phyloP scores from a whole-genome alignment of 2,888 invertebrate species.

The Hymenopus coronatus region DNA sequence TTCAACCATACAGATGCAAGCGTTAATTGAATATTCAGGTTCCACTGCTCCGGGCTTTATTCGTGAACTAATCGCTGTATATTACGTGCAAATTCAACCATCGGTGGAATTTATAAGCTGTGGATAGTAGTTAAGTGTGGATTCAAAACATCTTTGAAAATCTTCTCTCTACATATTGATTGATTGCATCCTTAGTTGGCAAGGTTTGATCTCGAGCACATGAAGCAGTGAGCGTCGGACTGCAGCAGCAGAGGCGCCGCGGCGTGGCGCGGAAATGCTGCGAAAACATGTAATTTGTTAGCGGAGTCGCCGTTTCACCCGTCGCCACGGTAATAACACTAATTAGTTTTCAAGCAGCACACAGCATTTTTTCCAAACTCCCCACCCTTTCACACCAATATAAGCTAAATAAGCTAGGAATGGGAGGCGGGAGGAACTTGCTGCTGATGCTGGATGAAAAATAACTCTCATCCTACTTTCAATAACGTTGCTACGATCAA shows the following conservation, averaged over 20 bases:
- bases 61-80: no score
- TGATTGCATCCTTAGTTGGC: no score
- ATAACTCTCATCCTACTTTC: constrained; percentile 4
- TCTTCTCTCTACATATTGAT: no score
- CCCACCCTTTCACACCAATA: background rate
- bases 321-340: constrained; percentile 1
- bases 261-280: background rate
- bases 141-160: no score
- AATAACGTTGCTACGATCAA: constrained; percentile 6
- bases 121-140: no score
- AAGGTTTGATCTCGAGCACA: background rate
- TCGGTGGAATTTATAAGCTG: no score
- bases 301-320: background rate
- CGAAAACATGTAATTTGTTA: background rate
- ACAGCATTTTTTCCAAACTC: background rate
- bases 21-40: no score
- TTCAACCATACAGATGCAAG: no score
- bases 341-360: background rate
- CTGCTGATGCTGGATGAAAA: background rate
- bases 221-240: background rate
- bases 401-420: background rate
- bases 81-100: no score
- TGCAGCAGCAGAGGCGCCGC: background rate
- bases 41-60: no score
- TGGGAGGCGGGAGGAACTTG: background rate